phyloP scores from a whole-genome alignment of 2,797 vertebrate species.

The Manis javanica region DNA sequence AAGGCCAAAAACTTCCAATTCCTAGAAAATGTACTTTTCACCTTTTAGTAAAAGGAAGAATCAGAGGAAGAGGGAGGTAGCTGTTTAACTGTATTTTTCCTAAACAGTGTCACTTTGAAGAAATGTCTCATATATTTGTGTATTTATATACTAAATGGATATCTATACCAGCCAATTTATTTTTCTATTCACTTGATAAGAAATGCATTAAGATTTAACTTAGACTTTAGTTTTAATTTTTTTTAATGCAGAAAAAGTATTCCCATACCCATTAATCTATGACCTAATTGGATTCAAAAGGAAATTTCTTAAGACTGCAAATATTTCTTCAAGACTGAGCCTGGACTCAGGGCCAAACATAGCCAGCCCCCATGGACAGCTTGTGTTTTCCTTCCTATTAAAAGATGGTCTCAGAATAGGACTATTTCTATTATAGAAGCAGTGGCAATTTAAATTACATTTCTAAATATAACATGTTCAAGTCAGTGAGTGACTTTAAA shows the following conservation, averaged over 20 bases:
- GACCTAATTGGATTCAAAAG: conserved; percentile 59
- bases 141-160: neutral
- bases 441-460: conserved; percentile 62
- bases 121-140: neutral
- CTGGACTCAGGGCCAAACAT: neutral
- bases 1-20: conserved; percentile 47
- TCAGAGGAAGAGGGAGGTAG: neutral
- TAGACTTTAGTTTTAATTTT: neutral
- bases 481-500: conserved; percentile 29
- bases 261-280: conserved; percentile 25
- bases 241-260: neutral
- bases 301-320: conserved; percentile 12
- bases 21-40: conserved; percentile 18
- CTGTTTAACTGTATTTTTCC: neutral
- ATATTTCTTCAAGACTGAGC: neutral
- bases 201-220: neutral
- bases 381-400: conserved; percentile 57
- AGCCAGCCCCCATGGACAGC: neutral
- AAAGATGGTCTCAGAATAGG: conserved; percentile 56
- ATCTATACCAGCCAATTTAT: neutral
- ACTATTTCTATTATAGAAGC: conserved; percentile 50
- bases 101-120: neutral
- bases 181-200: neutral
- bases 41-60: neutral
- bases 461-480: conserved; percentile 67